Base-by-base conservation (phyloP, 2,888 invertebrate species). In the Aleiodes testaceus region DNA sequence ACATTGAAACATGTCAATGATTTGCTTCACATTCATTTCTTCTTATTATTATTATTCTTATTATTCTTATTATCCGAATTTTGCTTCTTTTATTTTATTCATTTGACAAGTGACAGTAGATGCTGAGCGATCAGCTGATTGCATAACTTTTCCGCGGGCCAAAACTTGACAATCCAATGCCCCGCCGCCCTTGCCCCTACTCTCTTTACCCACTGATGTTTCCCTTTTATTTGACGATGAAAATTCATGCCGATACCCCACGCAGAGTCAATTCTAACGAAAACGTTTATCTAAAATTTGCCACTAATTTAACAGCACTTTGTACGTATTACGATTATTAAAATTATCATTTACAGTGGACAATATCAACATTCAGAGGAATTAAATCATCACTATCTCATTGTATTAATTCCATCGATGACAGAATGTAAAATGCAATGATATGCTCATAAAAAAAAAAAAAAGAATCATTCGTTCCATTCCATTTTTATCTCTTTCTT, bases 21-120 rank as follows among this genome's bases (percentile, higher is more conserved):
- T 59, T 63, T 63, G 36, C 3, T 63, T 16, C 49, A 36, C 36
- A 36, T 36, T 36, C 7, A 36, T 36, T 11, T 2, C 36, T 36
- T 14, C 44, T 16, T 18, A 14, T 67, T 49, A 16, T 36, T 16
- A 16, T 30, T 53, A 64, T 45, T 52, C 53, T 26, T 18, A 20
- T 14, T 14, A 16, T 44, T 44, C n/a, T n/a, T n/a, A n/a, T n/a
- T n/a, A n/a, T n/a, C n/a, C n/a, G n/a, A 47, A 16, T 42, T 11
- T 5, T 44, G 20, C 26, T 42, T 47, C 53, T 63, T 70, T 76
- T 74, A 80, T 84, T 83, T n/a, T 85, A 84, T 85, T 85, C 85
- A 85, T 84, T 85, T 87, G 87, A 87, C 87, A 87, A 86, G 83
- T 86, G 87, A 85, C 86, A 85, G 86, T 81, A 81, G 80, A 79